Evolutionary conservation across 2,797 vertebrate genomes (phyloP), one percentile per base, ranked within the genome.

Genomic region (Chloroceryle inda): DNA sequence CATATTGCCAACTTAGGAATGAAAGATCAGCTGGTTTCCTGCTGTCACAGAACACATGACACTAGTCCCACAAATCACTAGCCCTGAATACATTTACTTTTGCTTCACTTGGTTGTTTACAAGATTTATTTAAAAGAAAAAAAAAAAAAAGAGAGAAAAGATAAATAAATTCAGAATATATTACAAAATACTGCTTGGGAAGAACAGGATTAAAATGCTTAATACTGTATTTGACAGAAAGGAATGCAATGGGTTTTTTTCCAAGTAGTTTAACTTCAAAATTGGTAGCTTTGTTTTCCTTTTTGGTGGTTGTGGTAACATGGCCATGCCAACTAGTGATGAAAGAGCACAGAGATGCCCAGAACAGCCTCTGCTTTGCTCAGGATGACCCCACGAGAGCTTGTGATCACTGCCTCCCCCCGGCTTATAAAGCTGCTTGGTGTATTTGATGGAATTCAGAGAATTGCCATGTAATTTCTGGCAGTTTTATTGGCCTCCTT

Each of bases 191-290:
- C 4, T 33, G 18, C n/a, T 76, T 38, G 21, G 10, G 56, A 87
- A 71, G 40, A 94, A 80, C 9, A 77, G 31, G 80, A 68, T 27
- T 27, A 64, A 80, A 85, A 47, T 31, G 13, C 58, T 94, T 92
- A 95, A 89, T 94, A 91, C 85, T 91, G 85, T 77, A 85, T 94
- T 95, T 77, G 37, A 13, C 67, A 92, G 14, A 94, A 91, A 94
- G 87, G 82, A 94, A 91, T 11, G 56, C 44, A 49, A 49, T 6
- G 1, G 14, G 14, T 0, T 71, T 85, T 35, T 79, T 71, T 44
- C 33, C 26, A 77, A 71, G 13, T 38, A 71, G 24, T 87, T 92
- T 38, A 42, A 55, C 40, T 71, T 89, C 38, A 58, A 64, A 61
- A 83, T 49, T 42, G 10, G 14, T 88, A 35, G 4, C 23, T 81